Conservation (phyloP, 1,140 invertebrate genomes). For the Dendroctonus ponderosae region DNA sequence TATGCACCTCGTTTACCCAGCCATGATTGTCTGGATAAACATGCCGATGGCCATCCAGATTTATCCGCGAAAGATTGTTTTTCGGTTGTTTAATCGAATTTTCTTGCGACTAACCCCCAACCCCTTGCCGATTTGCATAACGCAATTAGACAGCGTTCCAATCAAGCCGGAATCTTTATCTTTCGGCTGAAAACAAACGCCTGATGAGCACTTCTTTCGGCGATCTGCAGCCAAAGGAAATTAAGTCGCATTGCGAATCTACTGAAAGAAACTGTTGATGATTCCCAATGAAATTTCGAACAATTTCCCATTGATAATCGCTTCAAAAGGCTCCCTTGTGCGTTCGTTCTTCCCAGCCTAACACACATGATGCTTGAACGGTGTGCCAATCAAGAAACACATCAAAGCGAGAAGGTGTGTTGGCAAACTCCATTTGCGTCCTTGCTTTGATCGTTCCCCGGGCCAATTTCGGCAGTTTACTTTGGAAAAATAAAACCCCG, state of each 20-base stretch:
- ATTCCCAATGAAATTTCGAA: background rate
- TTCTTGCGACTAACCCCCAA: background rate
- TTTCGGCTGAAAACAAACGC: slow-evolving; percentile 11
- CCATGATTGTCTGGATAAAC: background rate
- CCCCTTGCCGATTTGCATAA: slow-evolving; percentile 7
- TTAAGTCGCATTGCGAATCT: too few species aligned
- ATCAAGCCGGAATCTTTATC: slow-evolving; percentile 17
- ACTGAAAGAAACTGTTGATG: background rate
- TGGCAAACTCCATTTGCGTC: slow-evolving; percentile 36
- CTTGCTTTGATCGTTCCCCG: slow-evolving; percentile 23
- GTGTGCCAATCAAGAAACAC: slow-evolving; percentile 36
- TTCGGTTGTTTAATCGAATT: slow-evolving; percentile 12
- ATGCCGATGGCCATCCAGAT: background rate
- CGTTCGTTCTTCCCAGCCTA: background rate
- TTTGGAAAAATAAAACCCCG: slow-evolving; percentile 19
- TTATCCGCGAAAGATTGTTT: background rate
- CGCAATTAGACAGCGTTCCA: slow-evolving; percentile 17
- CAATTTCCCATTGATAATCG: slow-evolving; percentile 17
- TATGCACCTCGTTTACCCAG: background rate
- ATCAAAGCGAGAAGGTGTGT: slow-evolving; percentile 40
- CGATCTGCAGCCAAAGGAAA: background rate
- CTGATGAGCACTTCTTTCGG: slow-evolving; percentile 5
- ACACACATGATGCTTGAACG: slow-evolving; percentile 23
- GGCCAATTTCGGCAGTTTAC: slow-evolving; percentile 27
- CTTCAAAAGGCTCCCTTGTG: slow-evolving; percentile 11